Evolutionary conservation across 2,888 invertebrate species (phyloP), one percentile per base, ranked within the genome.

Genomic region (Trisateles emortualis): DNA sequence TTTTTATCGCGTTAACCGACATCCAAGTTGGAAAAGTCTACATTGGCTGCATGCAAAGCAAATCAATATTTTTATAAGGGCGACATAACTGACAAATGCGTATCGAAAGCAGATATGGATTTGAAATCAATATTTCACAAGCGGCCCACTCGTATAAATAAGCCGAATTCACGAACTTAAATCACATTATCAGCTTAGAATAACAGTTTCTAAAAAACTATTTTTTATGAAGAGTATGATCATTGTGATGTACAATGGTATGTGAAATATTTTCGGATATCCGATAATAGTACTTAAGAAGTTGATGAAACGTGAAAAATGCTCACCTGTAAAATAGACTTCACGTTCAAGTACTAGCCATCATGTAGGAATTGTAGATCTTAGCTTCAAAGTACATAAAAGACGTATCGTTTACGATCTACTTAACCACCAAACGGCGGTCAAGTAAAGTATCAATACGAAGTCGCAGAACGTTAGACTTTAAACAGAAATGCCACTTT

Each of bases 41-140:
- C n/a, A n/a, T n/a, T n/a, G n/a, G n/a, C n/a, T n/a, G n/a, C n/a
- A n/a, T n/a, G n/a, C n/a, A n/a, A 19, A 19, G 2, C n/a, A 1
- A 17, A 35, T 14, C 19, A 38, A 38, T 38, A 38, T 38, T 16
- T 38, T 38, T 5, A 8, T 5, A 13, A 9, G n/a, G 19, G 11
- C n/a, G 36, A 19, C n/a, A 9, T 19, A 4, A 38, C 16, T 19
- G 36, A 38, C 36, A 38, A 19, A 38, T 26, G 11, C 42, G 30
- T 36, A 17, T 30, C 46, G 16, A 10, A 38, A 49, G 6, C 13
- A 46, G 43, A 40, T 55, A 59, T 64, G 44, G 60, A 50, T 14
- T 26, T 55, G n/a, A 39, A 9, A 33, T 41, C 32, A 52, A 56
- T 39, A 52, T 64, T 64, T 64, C 56, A 64, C 50, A 52, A 60